phyloP scores from a whole-genome alignment of 2,113 vertebrate species.

The Ornithorhynchus anatinus region DNA sequence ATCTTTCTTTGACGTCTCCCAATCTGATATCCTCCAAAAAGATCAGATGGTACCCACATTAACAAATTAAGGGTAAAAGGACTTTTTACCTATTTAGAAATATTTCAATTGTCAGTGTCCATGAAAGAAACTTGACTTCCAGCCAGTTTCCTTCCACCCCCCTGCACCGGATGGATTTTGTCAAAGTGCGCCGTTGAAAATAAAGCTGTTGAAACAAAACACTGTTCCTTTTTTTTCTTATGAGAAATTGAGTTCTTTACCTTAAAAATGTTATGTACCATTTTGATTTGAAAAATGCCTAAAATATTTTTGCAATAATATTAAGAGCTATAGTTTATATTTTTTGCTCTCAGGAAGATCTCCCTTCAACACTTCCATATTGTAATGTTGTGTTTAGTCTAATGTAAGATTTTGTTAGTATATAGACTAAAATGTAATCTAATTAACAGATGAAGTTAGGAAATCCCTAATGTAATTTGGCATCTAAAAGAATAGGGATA shows the following conservation, averaged over 20 bases:
- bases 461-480: slow-evolving; percentile 68
- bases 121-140: slow-evolving; percentile 49
- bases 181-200: slow-evolving; percentile 46
- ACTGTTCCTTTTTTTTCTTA: slow-evolving; percentile 15
- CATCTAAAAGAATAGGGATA: slow-evolving; percentile 54
- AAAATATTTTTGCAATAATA: background rate
- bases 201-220: slow-evolving; percentile 39
- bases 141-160: slow-evolving; percentile 54
- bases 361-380: slow-evolving; percentile 40
- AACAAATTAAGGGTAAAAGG: slow-evolving; percentile 31
- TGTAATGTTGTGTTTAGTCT: slow-evolving; percentile 72
- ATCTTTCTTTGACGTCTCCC: slow-evolving; percentile 56
- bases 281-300: slow-evolving; percentile 6
- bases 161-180: slow-evolving; percentile 64
- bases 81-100: slow-evolving; percentile 57
- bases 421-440: slow-evolving; percentile 60
- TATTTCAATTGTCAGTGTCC: slow-evolving; percentile 50
- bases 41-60: slow-evolving; percentile 47
- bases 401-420: slow-evolving; percentile 58
- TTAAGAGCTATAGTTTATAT: slow-evolving; percentile 21
- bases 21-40: slow-evolving; percentile 49
- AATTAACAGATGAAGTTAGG: slow-evolving; percentile 72
- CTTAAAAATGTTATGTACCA: background rate
- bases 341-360: slow-evolving; percentile 40
- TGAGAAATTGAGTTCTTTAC: background rate